These are phyloP conservation scores for Onychostoma macrolepis DNA, from an alignment of 2,113 vertebrate species.

Conservation along the genomic window DNA sequence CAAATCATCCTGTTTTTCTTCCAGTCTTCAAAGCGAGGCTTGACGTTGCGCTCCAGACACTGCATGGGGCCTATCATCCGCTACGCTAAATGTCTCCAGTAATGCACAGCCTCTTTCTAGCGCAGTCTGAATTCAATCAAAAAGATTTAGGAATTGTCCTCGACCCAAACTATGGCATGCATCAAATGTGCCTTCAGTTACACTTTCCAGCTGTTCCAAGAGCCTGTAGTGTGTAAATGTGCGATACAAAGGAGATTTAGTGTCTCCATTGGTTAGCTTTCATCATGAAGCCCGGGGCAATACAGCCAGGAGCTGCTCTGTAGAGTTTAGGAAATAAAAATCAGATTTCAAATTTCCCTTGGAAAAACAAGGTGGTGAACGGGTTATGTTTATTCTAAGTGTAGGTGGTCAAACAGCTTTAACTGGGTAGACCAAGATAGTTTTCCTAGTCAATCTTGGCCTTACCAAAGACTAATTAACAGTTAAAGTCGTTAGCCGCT, in stretches of 20 bases:
- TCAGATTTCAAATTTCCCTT: too few species aligned
- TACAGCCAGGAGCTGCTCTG: neutral
- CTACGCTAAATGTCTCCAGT: slow-evolving; percentile 66
- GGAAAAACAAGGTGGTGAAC: neutral
- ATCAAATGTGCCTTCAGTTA: slow-evolving; percentile 12
- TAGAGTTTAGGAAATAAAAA: neutral
- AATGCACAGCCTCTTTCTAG: slow-evolving; percentile 27
- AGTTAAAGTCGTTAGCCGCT: neutral
- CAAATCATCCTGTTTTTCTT: slow-evolving; percentile 42
- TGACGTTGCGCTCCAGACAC: slow-evolving; percentile 61
- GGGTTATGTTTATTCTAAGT: neutral
- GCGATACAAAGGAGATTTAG: slow-evolving; percentile 31
- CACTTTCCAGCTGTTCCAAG: slow-evolving; percentile 34
- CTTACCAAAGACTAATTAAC: neutral
- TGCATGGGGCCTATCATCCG: slow-evolving; percentile 59
- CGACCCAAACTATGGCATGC: neutral
- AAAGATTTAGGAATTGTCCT: slow-evolving; percentile 20
- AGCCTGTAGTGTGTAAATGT: slow-evolving; percentile 7
- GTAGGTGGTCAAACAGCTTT: neutral
- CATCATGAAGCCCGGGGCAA: neutral
- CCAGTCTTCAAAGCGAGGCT: slow-evolving; percentile 59
- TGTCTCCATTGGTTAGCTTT: slow-evolving; percentile 5
- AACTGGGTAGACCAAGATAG: neutral
- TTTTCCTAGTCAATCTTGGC: neutral
- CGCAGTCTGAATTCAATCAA: slow-evolving; percentile 42